A percentile compares a stretch with the other conserved stretches of the same genome.
Conservation (phyloP, 2,113 vertebrate genomes). For the Cynopterus brachyotis region DNA sequence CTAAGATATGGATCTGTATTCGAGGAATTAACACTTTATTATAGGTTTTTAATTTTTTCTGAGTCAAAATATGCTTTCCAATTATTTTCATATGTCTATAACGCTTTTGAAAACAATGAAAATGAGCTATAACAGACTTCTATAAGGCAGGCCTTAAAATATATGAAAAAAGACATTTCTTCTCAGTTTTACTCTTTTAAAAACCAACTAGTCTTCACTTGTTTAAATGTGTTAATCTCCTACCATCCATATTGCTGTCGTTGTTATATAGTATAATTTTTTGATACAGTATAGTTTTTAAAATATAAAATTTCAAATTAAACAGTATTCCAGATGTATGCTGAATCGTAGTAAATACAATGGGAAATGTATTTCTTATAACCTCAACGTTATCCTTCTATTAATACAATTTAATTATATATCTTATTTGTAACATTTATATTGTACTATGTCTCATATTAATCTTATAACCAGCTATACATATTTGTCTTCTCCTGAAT, state of each 20-base stretch:
- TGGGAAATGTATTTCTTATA: background rate
- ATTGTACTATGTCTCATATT: background rate
- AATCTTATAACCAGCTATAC: background rate
- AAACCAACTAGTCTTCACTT: background rate
- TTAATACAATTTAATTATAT: background rate
- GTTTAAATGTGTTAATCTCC: background rate
- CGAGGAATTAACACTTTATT: background rate
- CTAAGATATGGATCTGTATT: background rate
- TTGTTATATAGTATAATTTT: background rate
- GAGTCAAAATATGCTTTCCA: background rate
- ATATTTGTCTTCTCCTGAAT: background rate
- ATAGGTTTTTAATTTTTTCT: background rate
- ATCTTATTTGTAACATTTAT: background rate
- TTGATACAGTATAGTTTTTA: background rate
- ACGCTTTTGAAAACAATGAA: background rate
- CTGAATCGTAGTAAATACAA: background rate
- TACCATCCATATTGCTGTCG: background rate
- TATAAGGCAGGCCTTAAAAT: background rate
- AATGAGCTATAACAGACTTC: background rate
- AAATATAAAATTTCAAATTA: background rate
- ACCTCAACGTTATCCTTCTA: background rate
- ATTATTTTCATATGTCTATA: background rate
- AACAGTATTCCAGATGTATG: background rate
- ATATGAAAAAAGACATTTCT: background rate
- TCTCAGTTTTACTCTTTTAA: background rate